A percentile compares a stretch with the other conserved stretches of the same genome.
These are phyloP conservation scores for Micromussa lordhowensis DNA, from an alignment of 92 coral and sea anemone species.

Conservation along the genomic window DNA sequence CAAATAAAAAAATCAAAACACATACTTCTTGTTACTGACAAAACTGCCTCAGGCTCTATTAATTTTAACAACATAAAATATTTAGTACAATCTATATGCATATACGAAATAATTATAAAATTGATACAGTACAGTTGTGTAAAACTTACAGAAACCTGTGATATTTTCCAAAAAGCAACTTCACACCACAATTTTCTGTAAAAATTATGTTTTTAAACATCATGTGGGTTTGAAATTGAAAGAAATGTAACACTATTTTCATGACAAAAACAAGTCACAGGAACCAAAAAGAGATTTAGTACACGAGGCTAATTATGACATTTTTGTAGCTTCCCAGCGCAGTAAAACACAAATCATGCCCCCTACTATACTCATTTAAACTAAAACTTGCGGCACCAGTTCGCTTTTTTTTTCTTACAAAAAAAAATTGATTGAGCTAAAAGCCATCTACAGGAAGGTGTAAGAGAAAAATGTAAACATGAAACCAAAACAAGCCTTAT, in stretches of 20 bases:
- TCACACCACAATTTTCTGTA: background rate
- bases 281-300: background rate
- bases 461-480: background rate
- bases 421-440: background rate
- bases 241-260: background rate
- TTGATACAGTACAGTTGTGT: background rate
- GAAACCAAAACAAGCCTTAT: background rate
- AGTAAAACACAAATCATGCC: background rate
- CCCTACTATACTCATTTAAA: background rate
- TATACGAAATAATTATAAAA: too few relatives aligned
- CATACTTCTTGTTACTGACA: too few relatives aligned
- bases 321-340: background rate
- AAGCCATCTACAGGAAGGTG: background rate
- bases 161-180: background rate
- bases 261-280: background rate
- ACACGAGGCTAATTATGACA: background rate
- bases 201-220: background rate
- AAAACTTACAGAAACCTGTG: background rate
- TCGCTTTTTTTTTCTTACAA: background rate
- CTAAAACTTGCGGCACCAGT: background rate
- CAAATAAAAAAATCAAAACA: too few relatives aligned
- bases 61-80: too few relatives aligned
- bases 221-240: background rate
- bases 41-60: too few relatives aligned
- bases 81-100: too few relatives aligned